A percentile compares a stretch with the other conserved stretches of the same genome.
phyloP scores from a whole-genome alignment of 2,797 vertebrate species.

The Linurgus olivaceus region DNA sequence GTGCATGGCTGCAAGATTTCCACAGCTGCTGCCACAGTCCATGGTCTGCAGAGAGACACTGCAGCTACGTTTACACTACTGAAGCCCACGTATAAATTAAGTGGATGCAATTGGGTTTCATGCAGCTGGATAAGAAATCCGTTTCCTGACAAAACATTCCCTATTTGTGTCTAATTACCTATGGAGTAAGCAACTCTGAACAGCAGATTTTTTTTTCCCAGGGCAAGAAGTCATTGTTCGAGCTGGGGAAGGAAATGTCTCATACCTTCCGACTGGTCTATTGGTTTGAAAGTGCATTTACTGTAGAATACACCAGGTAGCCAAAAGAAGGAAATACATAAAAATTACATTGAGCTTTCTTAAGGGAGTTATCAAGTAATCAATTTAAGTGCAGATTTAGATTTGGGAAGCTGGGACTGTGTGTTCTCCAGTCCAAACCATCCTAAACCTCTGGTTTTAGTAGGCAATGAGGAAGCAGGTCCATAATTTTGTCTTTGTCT shows the following conservation, averaged over 20 bases:
- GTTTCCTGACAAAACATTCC: constrained; percentile 59
- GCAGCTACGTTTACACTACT: background rate
- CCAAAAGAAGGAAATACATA: background rate
- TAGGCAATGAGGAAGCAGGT: background rate
- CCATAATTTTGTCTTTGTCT: background rate
- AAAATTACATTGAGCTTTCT: background rate
- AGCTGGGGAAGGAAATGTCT: constrained; percentile 53
- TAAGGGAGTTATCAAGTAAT: background rate
- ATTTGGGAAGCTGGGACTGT: background rate
- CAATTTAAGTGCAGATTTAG: background rate
- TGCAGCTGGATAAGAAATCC: constrained; percentile 4
- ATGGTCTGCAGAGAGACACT: background rate
- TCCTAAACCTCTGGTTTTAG: background rate
- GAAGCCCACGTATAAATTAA: background rate
- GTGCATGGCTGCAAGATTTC: background rate
- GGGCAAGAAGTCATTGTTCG: constrained; percentile 44
- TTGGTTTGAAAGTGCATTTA: background rate
- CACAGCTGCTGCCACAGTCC: background rate
- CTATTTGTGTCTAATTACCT: constrained; percentile 34
- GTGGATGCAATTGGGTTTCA: background rate
- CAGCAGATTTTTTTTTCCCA: constrained; percentile 14
- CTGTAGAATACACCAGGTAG: background rate
- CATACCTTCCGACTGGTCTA: background rate
- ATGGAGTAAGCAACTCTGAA: background rate
- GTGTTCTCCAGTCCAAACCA: background rate